These are phyloP conservation scores for Eremobia ochroleuca DNA, from an alignment of 2,888 invertebrate genomes.

Conservation along the genomic window DNA sequence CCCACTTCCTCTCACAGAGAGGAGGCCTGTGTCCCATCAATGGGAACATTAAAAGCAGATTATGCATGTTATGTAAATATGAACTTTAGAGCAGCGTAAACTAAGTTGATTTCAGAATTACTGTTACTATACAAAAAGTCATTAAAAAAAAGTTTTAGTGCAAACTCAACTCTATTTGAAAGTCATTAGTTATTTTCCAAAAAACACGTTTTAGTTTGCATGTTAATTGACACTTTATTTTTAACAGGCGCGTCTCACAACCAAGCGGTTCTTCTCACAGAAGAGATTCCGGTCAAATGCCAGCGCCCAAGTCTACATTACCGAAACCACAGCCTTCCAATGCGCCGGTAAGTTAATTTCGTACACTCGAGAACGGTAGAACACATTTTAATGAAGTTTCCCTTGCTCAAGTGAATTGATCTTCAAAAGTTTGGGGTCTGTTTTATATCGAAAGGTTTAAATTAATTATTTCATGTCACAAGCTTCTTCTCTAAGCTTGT, in stretches of 20 bases:
- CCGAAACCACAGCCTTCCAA: slow-evolving; percentile 72
- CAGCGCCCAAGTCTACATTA: slow-evolving; percentile 68
- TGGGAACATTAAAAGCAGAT: not conserved
- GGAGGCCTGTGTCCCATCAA: too few species aligned
- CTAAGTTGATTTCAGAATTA: not conserved
- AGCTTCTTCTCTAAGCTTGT: too few species aligned
- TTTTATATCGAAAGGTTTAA: not conserved
- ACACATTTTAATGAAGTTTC: not conserved
- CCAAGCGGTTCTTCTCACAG: slow-evolving; percentile 68
- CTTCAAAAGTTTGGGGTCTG: not conserved
- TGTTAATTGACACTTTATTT: not conserved
- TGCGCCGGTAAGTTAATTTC: slow-evolving; percentile 70
- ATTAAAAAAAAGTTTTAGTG: not conserved
- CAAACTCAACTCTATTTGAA: not conserved
- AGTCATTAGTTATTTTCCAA: not conserved
- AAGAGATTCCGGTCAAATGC: slow-evolving; percentile 70
- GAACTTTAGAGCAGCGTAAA: not conserved
- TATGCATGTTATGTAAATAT: not conserved
- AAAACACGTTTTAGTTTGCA: not conserved
- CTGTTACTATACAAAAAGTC: not conserved
- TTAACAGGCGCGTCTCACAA: slow-evolving; percentile 77
- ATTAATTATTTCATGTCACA: not conserved
- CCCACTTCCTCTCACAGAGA: not conserved
- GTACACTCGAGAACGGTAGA: not conserved
- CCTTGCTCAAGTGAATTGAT: not conserved